Percentiles rank a stretch among this genome's conserved stretches.
Evolutionary conservation across 2,888 invertebrate species (phyloP).

Genomic region (Megaustenia siamemsis): DNA sequence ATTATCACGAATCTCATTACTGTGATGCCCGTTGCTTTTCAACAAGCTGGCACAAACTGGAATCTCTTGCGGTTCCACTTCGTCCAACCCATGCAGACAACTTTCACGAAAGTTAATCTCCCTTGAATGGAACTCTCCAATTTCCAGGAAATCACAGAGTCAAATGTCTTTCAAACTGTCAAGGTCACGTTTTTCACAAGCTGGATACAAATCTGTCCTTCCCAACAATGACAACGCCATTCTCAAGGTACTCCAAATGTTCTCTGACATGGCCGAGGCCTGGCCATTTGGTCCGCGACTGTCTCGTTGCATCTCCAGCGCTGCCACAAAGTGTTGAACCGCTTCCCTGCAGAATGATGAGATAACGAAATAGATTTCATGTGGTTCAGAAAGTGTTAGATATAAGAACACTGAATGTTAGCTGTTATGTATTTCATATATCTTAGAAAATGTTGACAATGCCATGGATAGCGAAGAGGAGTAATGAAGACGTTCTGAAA

Average conservation of each 20-base stretch:
- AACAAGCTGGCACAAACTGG: background rate
- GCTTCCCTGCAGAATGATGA: constrained; percentile 86
- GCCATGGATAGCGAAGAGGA: too few species aligned
- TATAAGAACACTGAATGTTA: too few species aligned
- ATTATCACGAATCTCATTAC: too few species aligned
- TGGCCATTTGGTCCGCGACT: constrained; percentile 83
- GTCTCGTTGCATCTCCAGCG: constrained; percentile 92
- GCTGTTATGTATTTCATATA: too few species aligned
- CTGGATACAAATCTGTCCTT: constrained; percentile 82
- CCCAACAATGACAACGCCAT: constrained; percentile 91
- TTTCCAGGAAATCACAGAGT: background rate
- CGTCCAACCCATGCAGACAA: background rate
- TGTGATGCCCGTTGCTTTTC: too few species aligned
- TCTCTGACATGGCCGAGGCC: constrained; percentile 88
- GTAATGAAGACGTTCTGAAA: too few species aligned
- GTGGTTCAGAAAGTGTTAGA: too few species aligned
- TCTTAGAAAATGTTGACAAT: too few species aligned
- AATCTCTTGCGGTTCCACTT: background rate
- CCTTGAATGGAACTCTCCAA: background rate
- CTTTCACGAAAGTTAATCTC: background rate
- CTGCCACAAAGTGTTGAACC: constrained; percentile 95
- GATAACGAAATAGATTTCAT: too few species aligned
- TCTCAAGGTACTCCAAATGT: constrained; percentile 95
- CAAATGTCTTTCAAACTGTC: constrained; percentile 57
- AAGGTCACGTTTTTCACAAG: constrained; percentile 82